phyloP scores from a whole-genome alignment of 2,888 invertebrate genomes.

The Podabrus alpinus region DNA sequence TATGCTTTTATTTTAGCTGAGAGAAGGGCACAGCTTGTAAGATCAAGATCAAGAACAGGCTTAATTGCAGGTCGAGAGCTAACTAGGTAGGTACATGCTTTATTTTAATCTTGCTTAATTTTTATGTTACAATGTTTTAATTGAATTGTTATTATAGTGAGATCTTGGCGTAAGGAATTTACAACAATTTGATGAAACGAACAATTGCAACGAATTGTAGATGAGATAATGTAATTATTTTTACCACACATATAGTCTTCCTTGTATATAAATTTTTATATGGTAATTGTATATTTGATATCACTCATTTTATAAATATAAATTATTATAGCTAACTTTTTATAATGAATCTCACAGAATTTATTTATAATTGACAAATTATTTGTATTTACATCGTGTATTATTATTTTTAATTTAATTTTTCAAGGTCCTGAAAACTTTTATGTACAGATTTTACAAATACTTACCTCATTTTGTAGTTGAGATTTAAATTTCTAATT shows the following conservation, averaged over 20 bases:
- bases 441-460: neutral
- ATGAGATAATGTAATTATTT: neutral
- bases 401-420: neutral
- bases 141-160: conserved; percentile 15
- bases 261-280: conserved; percentile 14
- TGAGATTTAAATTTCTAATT: neutral
- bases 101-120: neutral
- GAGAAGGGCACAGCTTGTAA: conserved; percentile 84
- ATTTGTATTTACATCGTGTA: neutral
- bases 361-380: neutral
- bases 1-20: conserved; percentile 68
- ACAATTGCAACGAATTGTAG: neutral
- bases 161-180: conserved; percentile 14
- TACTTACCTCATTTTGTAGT: neutral
- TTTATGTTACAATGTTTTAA: neutral
- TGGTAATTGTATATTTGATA: conserved; percentile 26
- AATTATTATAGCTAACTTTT: conserved; percentile 5
- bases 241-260: neutral
- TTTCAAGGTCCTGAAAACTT: neutral
- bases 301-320: conserved; percentile 18
- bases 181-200: neutral
- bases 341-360: neutral
- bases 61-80: conserved; percentile 71
- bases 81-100: conserved; percentile 63
- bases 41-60: conserved; percentile 85